Evolutionary conservation across 2,888 invertebrate genomes (phyloP), one percentile per base, ranked within the genome.

Genomic region (Drosophila fungiperda): DNA sequence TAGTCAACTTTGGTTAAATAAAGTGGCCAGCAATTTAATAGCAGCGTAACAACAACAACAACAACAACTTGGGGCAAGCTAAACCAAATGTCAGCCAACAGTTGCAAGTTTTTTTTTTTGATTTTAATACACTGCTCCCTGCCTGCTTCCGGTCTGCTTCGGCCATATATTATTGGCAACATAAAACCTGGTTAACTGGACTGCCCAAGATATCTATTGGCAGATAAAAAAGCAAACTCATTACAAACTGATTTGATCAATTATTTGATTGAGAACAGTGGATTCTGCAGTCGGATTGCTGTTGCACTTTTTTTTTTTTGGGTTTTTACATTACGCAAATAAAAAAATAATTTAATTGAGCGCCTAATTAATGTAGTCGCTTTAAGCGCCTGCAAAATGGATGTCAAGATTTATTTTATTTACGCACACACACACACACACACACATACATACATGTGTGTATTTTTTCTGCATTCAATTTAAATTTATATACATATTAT

Each of bases 1-100:
- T 81, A 76, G 83, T 89, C 89, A 90, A 87, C 82, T 85, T 78
- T 87, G 90, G 87, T 90, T 83, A 87, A 90, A 91, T 87, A 90
- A 90, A 90, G 90, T 90, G 91, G 87, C 81, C 85, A 89, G 81
- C 77, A 77, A 76, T 78, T 89, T 82, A 86, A 89, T 78, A 77
- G 66, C 75, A 68, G 40, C 59, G 38, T 15, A 48, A 57, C 36
- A 26, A 26, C 26, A 67, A 57, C 36, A 67, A 57, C 36, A 67
- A 66, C 58, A 69, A 64, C 62, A 60, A 64, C 78, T 71, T 82
- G 50, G 66, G 64, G 67, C 79, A 74, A 79, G 76, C 63, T 80
- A 80, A 82, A 80, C 79, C 83, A 59, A 61, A 60, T 53, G 48
- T 32, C 62, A 48, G 15, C 38, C 29, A 52, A 32, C 32, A 63